Conservation (phyloP, 2,797 vertebrate species). For the Pseudomugil gertrudae region DNA sequence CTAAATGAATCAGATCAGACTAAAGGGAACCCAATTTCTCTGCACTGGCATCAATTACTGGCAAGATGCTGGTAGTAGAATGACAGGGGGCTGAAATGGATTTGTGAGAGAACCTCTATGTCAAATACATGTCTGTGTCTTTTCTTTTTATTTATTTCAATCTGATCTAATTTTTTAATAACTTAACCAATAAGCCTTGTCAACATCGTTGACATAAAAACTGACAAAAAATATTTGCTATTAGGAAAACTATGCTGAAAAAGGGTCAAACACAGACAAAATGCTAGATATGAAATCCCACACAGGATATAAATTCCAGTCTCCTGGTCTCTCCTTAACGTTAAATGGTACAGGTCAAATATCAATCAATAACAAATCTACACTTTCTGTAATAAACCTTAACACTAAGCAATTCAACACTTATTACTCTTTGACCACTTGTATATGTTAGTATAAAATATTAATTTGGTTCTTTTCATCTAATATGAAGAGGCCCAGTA, state of each 20-base stretch:
- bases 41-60: constrained; percentile 2
- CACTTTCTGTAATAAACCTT: no score
- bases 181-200: background rate
- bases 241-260: background rate
- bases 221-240: background rate
- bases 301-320: no score
- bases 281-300: no score
- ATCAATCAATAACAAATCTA: no score
- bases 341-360: no score
- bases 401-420: no score
- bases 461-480: no score
- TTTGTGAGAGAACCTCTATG: constrained; percentile 7
- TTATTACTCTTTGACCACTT: no score
- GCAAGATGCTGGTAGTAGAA: constrained; percentile 5
- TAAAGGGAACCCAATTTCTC: constrained; percentile 34
- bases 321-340: background rate
- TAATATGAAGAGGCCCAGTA: no score
- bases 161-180: no score
- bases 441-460: no score
- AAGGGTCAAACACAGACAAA: background rate
- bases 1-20: constrained; percentile 44
- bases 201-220: background rate
- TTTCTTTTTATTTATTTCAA: no score
- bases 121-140: background rate
- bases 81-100: constrained; percentile 16